A percentile compares a stretch with the other conserved stretches of the same genome.
Evolutionary conservation across 23 tunicate species (phyloP).

Genomic region (Halocynthia roretzi): DNA sequence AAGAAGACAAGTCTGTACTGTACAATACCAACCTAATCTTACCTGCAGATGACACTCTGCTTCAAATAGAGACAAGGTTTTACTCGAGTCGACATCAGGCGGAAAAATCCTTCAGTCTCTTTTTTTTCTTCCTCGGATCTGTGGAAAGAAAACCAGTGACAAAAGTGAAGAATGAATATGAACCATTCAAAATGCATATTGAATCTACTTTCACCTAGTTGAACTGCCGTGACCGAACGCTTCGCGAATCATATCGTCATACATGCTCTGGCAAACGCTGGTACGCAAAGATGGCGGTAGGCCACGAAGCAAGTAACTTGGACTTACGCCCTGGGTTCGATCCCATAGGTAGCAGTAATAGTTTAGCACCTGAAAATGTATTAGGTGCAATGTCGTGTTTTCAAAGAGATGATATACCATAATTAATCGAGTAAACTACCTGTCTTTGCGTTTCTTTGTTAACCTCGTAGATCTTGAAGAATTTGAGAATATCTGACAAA

Average conservation of each 20-base stretch:
- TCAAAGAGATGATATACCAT: too few relatives aligned
- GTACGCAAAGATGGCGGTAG: slow-evolving; percentile 76
- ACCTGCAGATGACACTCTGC: slow-evolving; percentile 81
- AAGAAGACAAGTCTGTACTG: neutral
- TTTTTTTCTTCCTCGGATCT: slow-evolving; percentile 29
- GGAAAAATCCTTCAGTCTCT: slow-evolving; percentile 71
- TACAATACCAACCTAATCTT: neutral
- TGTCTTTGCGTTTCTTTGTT: slow-evolving; percentile 52
- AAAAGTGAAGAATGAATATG: too few relatives aligned
- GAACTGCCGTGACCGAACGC: slow-evolving; percentile 42
- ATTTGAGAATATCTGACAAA: slow-evolving; percentile 63
- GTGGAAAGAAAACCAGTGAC: neutral
- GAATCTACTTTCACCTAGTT: too few relatives aligned
- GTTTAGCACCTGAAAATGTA: slow-evolving; percentile 39
- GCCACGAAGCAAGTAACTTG: slow-evolving; percentile 55
- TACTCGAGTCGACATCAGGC: slow-evolving; percentile 67
- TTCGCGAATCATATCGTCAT: slow-evolving; percentile 67
- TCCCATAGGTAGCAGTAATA: slow-evolving; percentile 90
- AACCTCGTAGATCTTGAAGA: slow-evolving; percentile 82
- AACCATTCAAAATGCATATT: too few relatives aligned
- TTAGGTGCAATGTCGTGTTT: too few relatives aligned
- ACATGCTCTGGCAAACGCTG: slow-evolving; percentile 88
- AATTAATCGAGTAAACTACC: slow-evolving; percentile 18
- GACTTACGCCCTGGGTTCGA: slow-evolving; percentile 80
- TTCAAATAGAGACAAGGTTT: slow-evolving; percentile 56